These are phyloP conservation scores for Formica exsecta DNA, from an alignment of 1,140 invertebrate species.

Conservation along the genomic window DNA sequence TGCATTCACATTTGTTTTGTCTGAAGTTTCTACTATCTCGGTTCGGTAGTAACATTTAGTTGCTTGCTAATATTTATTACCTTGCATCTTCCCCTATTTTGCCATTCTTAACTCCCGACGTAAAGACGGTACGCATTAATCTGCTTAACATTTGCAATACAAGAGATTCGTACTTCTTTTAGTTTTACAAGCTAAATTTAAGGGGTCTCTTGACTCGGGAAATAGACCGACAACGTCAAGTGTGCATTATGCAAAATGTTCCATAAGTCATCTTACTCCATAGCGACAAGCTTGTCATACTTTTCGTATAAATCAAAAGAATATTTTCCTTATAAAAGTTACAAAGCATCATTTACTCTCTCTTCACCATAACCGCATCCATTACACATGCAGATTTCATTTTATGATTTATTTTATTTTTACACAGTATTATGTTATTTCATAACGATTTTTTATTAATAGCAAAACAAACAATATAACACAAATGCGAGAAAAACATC, in stretches of 20 bases:
- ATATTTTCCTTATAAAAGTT: constrained; percentile 26
- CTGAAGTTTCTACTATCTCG: constrained; percentile 29
- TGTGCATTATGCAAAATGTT: constrained; percentile 43
- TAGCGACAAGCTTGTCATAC: constrained; percentile 27
- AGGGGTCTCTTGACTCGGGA: neutral
- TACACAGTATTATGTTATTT: neutral
- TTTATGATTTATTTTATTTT: neutral
- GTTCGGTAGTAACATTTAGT: constrained; percentile 44
- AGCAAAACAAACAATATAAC: neutral
- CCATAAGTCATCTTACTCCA: neutral
- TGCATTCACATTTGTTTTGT: constrained; percentile 37
- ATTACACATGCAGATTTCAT: neutral
- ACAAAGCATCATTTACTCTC: neutral
- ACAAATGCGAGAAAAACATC: neutral
- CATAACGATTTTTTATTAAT: neutral
- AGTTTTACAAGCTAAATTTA: constrained; percentile 35
- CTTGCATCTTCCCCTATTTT: constrained; percentile 9
- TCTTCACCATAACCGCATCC: neutral
- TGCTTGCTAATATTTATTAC: constrained; percentile 33
- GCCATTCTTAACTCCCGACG: constrained; percentile 34
- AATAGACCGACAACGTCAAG: constrained; percentile 29
- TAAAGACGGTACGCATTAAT: constrained; percentile 52
- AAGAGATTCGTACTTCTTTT: constrained; percentile 33
- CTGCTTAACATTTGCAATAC: constrained; percentile 29
- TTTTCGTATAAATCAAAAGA: constrained; percentile 29